Evolutionary conservation across 2,888 invertebrate species (phyloP).

Genomic region (Podabrus alpinus): DNA sequence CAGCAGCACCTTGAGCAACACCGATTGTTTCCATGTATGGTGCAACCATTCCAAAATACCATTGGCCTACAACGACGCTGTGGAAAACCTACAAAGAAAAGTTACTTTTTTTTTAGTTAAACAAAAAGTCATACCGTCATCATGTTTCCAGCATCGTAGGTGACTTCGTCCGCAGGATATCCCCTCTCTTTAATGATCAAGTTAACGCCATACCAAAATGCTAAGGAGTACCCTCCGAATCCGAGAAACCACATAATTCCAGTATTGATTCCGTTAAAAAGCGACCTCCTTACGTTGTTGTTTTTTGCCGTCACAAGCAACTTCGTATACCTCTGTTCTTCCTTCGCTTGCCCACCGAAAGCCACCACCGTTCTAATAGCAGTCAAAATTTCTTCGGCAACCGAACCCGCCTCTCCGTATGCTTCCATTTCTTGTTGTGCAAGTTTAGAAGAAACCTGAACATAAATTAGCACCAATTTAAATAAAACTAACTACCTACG

Average conservation of each 20-base stretch:
- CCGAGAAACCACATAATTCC: slow-evolving; percentile 77
- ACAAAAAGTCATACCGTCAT: slow-evolving; percentile 67
- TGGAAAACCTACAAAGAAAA: slow-evolving; percentile 71
- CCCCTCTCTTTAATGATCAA: slow-evolving; percentile 63
- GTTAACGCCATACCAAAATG: slow-evolving; percentile 83
- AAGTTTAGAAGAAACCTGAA: slow-evolving; percentile 64
- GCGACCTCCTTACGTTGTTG: too few species aligned
- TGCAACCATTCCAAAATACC: slow-evolving; percentile 80
- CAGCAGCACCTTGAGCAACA: slow-evolving; percentile 77
- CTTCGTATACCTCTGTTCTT: slow-evolving; percentile 67
- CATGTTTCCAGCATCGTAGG: slow-evolving; percentile 69
- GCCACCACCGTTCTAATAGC: slow-evolving; percentile 78
- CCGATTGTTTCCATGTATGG: slow-evolving; percentile 82
- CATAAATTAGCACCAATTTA: neutral
- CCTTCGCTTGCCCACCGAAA: slow-evolving; percentile 75
- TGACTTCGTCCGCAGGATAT: slow-evolving; percentile 42
- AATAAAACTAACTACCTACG: neutral
- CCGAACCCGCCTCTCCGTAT: too few species aligned
- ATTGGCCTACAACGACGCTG: slow-evolving; percentile 73
- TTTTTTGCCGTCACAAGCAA: slow-evolving; percentile 65
- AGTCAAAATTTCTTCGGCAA: slow-evolving; percentile 80
- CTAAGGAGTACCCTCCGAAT: slow-evolving; percentile 75
- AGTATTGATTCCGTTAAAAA: slow-evolving; percentile 45
- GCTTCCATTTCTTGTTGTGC: slow-evolving; percentile 70
- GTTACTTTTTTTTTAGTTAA: neutral